phyloP scores from a whole-genome alignment of 2,113 vertebrate species.

The Suricata suricatta region DNA sequence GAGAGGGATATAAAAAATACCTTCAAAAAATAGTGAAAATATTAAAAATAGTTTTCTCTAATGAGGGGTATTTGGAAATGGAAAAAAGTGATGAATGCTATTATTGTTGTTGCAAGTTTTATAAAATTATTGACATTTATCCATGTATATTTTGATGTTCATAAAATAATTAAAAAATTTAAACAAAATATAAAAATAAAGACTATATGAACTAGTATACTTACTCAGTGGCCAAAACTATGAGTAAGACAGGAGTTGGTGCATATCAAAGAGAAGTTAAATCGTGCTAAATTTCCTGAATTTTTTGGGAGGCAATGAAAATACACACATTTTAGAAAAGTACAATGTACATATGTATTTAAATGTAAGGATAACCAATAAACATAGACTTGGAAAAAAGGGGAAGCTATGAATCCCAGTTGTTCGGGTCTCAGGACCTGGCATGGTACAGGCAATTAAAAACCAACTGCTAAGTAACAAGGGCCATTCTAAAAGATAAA shows the following conservation, averaged over 20 bases:
- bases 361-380: neutral
- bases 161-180: neutral
- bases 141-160: neutral
- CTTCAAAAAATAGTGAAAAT: neutral
- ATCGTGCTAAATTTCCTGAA: neutral
- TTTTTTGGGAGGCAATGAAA: neutral
- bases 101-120: slow-evolving; percentile 6
- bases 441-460: neutral
- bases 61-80: neutral
- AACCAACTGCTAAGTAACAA: slow-evolving; percentile 1
- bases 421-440: neutral
- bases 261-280: neutral
- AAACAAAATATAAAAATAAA: neutral
- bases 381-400: neutral
- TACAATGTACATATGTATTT: neutral
- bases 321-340: neutral
- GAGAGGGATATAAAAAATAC: no score
- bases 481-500: neutral
- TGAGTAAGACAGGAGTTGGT: neutral
- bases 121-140: neutral
- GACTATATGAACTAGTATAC: neutral
- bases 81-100: neutral
- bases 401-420: neutral
- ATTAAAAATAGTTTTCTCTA: neutral
- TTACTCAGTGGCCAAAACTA: neutral